A percentile compares a stretch with the other conserved stretches of the same genome.
These are phyloP conservation scores for Graptemys geographica DNA, from an alignment of 2,797 vertebrate species.

Conservation along the genomic window DNA sequence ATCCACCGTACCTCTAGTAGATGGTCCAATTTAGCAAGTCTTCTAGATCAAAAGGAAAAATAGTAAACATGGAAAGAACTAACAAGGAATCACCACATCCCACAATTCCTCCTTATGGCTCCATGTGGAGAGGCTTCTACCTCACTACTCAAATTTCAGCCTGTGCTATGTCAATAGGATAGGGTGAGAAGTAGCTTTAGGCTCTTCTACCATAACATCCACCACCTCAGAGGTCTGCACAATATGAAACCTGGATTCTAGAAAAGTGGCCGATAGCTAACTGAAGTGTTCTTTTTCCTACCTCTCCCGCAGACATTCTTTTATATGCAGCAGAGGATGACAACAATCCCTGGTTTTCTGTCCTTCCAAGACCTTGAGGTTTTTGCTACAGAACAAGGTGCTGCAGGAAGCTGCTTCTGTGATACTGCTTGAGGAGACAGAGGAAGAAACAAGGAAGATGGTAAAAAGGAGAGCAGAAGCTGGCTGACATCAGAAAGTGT, in stretches of 20 bases:
- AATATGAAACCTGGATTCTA: neutral
- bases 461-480: neutral
- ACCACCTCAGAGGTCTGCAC: neutral
- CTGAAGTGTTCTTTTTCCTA: neutral
- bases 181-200: neutral
- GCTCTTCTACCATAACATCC: neutral
- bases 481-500: neutral
- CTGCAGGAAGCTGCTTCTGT: neutral
- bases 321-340: neutral
- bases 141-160: neutral
- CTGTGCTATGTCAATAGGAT: neutral
- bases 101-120: neutral
- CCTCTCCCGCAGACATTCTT: neutral
- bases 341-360: neutral
- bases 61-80: neutral
- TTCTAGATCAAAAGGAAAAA: neutral
- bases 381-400: neutral
- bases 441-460: neutral
- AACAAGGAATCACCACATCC: neutral
- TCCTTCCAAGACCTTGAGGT: neutral
- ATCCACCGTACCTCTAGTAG: slow-evolving; percentile 23
- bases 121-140: neutral
- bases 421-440: neutral
- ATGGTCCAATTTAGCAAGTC: slow-evolving; percentile 58
- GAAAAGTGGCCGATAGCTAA: neutral